Conservation (phyloP, 53 echinoderm and acorn worm species). For the Astropecten irregularis region DNA sequence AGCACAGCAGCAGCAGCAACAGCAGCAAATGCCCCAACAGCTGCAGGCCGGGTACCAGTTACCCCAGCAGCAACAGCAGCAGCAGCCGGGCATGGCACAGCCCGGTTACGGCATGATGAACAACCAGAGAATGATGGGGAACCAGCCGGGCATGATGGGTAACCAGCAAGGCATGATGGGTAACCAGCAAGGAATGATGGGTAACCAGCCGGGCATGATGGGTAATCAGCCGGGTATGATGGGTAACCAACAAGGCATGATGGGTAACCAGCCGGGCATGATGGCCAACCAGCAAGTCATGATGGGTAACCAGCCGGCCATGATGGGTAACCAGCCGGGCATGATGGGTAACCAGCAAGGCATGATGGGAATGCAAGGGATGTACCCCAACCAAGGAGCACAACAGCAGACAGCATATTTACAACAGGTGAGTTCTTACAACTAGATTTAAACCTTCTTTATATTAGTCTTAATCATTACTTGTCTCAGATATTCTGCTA, state of each 20-base stretch:
- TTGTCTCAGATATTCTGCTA: too few species aligned
- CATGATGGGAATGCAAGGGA: constrained; percentile 42
- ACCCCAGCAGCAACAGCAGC: neutral
- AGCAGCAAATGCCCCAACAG: neutral
- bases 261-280: constrained; percentile 38
- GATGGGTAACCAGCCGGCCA: constrained; percentile 53
- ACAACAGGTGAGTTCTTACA: constrained; percentile 52
- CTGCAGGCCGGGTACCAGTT: neutral
- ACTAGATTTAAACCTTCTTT: too few species aligned
- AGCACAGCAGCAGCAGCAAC: constrained; percentile 9
- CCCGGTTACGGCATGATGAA: constrained; percentile 25
- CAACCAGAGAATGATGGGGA: constrained; percentile 37
- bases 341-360: constrained; percentile 49
- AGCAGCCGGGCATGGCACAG: constrained; percentile 31
- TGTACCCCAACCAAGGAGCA: constrained; percentile 18
- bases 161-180: constrained; percentile 50
- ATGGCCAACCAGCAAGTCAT: constrained; percentile 31
- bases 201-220: constrained; percentile 42
- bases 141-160: constrained; percentile 21
- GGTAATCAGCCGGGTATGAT: constrained; percentile 18
- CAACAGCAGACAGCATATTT: constrained; percentile 57
- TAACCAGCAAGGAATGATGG: constrained; percentile 14
- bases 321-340: constrained; percentile 27
- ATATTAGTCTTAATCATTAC: too few species aligned
- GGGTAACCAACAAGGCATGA: neutral